Base-by-base conservation (phyloP, 2,888 invertebrate species). In the Philereme transversata region DNA sequence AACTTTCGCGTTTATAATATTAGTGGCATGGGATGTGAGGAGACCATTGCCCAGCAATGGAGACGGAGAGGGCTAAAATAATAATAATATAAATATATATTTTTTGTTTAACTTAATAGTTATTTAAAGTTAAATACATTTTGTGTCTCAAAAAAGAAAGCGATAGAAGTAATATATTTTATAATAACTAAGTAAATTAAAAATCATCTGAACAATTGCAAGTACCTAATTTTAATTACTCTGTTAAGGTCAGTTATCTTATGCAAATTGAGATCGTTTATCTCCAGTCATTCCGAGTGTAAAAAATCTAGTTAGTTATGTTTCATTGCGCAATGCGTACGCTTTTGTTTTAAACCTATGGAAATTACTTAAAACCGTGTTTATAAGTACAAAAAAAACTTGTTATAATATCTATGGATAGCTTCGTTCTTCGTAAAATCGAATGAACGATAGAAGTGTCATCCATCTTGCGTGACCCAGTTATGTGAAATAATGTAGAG, bases 261-360 rank as follows among this genome's bases (percentile, higher is more conserved):
- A 67, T 64, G 69, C 61, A 69, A 67, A 69, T 63, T 52, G 45
- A 51, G 50, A 55, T 49, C 57, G 47, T 57, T 64, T 67, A 66
- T 62, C 59, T 57, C 11, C 8, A 55, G 49, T 57, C 57, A 56
- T 50, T 60, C 47, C 33, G 44, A 60, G 55, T 49, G 57, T 53
- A 54, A 65, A 65, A 65, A 60, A 51, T 50, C 33, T 54, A 57
- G 65, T 67, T 64, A n/a, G 60, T 63, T 57, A 6, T 49, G 58
- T 54, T 35, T 34, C 61, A 56, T 61, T 54, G 57, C 35, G 57
- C 62, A 51, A 53, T 10, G 22, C 60, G 43, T 46, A 57, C 65
- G 49, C 33, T 55, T 40, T 40, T 38, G 8, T 36, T 44, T 22
- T 8, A 38, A 36, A 49, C n/a, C n/a, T 36, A 49, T 44, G 45